Evolutionary conservation across 1,140 invertebrate genomes (phyloP).

Genomic region (Drosophila paulistorum): DNA sequence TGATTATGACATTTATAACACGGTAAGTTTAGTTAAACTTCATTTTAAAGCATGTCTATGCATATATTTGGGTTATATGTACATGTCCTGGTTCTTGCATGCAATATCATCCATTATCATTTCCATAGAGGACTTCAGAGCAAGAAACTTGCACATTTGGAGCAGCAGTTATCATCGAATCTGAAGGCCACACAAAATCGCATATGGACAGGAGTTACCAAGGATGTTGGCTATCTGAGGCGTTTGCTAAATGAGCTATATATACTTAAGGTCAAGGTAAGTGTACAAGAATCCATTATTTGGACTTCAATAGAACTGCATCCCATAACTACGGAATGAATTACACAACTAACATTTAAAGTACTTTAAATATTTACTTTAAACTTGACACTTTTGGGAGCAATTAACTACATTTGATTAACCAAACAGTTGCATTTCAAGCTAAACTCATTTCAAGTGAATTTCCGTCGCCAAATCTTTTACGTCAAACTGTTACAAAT

Average conservation of each 20-base stretch:
- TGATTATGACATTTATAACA: constrained; percentile 95
- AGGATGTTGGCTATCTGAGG: constrained; percentile 89
- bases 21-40: constrained; percentile 60
- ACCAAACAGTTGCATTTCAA: neutral
- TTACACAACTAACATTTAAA: neutral
- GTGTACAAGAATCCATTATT: constrained; percentile 14
- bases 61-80: constrained; percentile 18
- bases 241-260: constrained; percentile 91
- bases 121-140: constrained; percentile 84
- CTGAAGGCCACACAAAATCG: constrained; percentile 90
- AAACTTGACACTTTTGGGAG: constrained; percentile 1
- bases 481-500: too few relatives aligned
- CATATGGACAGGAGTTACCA: constrained; percentile 90
- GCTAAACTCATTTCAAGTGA: neutral
- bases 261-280: constrained; percentile 90
- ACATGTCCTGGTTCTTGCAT: constrained; percentile 49
- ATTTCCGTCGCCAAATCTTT: too few relatives aligned
- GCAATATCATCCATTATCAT: constrained; percentile 28
- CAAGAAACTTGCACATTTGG: constrained; percentile 89
- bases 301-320: constrained; percentile 4
- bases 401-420: neutral
- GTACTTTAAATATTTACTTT: neutral
- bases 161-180: constrained; percentile 89
- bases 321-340: neutral
- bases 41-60: constrained; percentile 39